A percentile compares a stretch with the other conserved stretches of the same genome.
These are phyloP conservation scores for Pseudochromis fuscus DNA, from an alignment of 2,797 vertebrate species.

Conservation along the genomic window DNA sequence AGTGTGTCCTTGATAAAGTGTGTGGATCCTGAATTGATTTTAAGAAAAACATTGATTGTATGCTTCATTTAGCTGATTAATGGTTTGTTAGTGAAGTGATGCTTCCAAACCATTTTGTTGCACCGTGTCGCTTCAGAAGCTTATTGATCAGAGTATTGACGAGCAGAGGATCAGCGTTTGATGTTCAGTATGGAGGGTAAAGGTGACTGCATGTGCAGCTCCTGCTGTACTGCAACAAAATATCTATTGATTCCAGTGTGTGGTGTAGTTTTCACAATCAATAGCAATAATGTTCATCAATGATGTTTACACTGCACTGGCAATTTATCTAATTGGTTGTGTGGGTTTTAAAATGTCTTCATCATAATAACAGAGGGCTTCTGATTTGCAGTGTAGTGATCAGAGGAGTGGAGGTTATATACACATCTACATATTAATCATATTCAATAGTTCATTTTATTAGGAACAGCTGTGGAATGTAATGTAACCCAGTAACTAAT, in stretches of 20 bases:
- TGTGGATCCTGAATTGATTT: constrained; percentile 8
- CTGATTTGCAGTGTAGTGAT: background rate
- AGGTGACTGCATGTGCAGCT: constrained; percentile 7
- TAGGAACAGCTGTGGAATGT: no score
- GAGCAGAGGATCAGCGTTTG: background rate
- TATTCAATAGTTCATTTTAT: no score
- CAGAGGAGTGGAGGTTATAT: no score
- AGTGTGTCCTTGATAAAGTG: background rate
- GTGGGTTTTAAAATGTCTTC: constrained; percentile 7
- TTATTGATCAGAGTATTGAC: constrained; percentile 36
- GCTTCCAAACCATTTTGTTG: constrained; percentile 11
- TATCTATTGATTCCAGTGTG: constrained; percentile 44
- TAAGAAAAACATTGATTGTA: background rate
- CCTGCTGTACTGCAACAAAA: constrained; percentile 3
- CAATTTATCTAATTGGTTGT: background rate
- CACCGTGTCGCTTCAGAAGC: constrained; percentile 13
- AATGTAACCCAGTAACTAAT: no score
- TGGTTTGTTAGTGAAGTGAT: constrained; percentile 16
- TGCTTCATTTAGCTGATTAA: constrained; percentile 36
- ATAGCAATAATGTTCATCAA: constrained; percentile 2
- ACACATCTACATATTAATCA: no score
- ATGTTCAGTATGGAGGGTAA: constrained; percentile 20
- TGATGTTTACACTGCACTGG: background rate
- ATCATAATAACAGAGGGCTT: background rate
- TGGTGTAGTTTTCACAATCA: constrained; percentile 24